Conservation (phyloP, 2,797 vertebrate species). For the Ambastaia sidthimunki region DNA sequence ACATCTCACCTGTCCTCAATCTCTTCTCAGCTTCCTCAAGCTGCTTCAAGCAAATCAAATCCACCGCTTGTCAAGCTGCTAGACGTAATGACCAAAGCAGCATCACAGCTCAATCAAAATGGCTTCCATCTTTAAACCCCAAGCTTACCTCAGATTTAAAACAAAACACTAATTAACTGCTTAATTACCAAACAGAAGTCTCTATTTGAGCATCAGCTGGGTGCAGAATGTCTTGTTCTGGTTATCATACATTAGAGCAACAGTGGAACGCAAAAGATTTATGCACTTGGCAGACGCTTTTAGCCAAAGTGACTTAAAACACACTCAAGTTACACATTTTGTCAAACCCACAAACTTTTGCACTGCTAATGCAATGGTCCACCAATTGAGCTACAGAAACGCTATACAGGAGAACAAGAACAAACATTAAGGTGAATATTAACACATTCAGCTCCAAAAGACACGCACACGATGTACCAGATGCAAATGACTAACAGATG, state of each 20-base stretch:
- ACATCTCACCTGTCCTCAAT: slow-evolving; percentile 70
- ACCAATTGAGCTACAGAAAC: too few species aligned
- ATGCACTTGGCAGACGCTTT: too few species aligned
- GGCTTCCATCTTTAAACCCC: slow-evolving; percentile 32
- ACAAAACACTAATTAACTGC: slow-evolving; percentile 34
- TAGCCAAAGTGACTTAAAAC: too few species aligned
- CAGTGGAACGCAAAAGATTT: not conserved
- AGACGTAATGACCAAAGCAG: slow-evolving; percentile 31
- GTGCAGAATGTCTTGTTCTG: not conserved
- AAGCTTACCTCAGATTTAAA: slow-evolving; percentile 28
- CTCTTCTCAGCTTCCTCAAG: slow-evolving; percentile 77
- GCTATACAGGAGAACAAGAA: slow-evolving; percentile 21
- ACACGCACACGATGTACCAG: slow-evolving; percentile 20
- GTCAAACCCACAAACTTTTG: too few species aligned
- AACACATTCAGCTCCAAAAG: slow-evolving; percentile 11
- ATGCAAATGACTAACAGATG: slow-evolving; percentile 40
- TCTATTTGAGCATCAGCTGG: not conserved
- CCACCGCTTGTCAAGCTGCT: slow-evolving; percentile 79
- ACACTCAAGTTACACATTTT: too few species aligned
- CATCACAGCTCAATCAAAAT: slow-evolving; percentile 38
- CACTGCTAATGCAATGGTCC: too few species aligned
- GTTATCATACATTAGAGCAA: slow-evolving; percentile 12
- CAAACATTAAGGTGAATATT: slow-evolving; percentile 24
- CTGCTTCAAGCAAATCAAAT: slow-evolving; percentile 81
- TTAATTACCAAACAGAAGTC: slow-evolving; percentile 29